Evolutionary conservation across 2,797 vertebrate genomes (phyloP), one percentile per base, ranked within the genome.

Genomic region (Sebastolobus alascanus): DNA sequence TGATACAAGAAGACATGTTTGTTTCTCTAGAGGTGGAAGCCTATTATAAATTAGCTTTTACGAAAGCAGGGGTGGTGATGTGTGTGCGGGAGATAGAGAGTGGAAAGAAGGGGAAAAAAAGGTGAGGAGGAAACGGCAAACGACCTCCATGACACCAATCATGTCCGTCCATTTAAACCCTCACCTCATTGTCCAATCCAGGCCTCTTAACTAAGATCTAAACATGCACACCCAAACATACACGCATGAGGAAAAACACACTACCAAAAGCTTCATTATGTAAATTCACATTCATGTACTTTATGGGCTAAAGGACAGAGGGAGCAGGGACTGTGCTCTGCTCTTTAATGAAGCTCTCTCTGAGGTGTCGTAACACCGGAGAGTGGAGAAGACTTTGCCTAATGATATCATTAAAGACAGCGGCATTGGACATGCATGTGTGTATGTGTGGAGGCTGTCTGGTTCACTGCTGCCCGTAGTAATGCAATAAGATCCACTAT

Each of bases 401-500:
- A 86, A 91, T 87, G 72, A 82, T 79, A 73, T 77, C 75, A 86
- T 83, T 84, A 87, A 84, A 78, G 77, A 83, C 65, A 68, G 54
- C 8, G n/a, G 33, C 31, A 68, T 16, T 65, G 60, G 37, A 27
- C 14, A 7, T 38, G 77, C 31, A n/a, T 20, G 73, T 52, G 73
- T 68, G 69, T 43, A n/a, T 63, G 25, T 60, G 60, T 75, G 60
- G 16, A 60, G 22, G 37, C 70, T 71, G 59, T 63, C 22, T 37
- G n/a, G n/a, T 38, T 82, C 43, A 18, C 59, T 31, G 40, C 58
- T 50, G 37, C 33, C 20, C 4, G 2, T 12, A 22, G 61, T 79
- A 85, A 79, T 84, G 68, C 52, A 83, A 67, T 84, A 65, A 84
- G 82, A 84, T 68, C 65, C 60, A 63, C 31, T 67, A 72, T 76